Evolutionary conservation across 2,797 vertebrate genomes (phyloP).

Genomic region (Enteromius radiatus): DNA sequence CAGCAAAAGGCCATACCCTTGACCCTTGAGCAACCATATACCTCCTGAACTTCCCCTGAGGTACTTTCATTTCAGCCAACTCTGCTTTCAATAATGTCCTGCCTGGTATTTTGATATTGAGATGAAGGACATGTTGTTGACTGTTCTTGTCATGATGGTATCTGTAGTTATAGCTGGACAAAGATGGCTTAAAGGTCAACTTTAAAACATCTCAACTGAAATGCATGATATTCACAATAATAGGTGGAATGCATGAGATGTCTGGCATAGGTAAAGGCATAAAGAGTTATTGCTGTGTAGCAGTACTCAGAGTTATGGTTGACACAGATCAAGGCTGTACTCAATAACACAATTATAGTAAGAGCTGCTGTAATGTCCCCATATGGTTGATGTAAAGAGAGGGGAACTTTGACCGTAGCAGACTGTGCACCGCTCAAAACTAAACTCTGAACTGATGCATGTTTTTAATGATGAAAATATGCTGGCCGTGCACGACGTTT

Average conservation of each 20-base stretch:
- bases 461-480: constrained; percentile 29
- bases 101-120: constrained; percentile 74
- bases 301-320: constrained; percentile 74
- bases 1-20: constrained; percentile 76
- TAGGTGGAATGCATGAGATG: constrained; percentile 48
- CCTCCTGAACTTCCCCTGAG: constrained; percentile 71
- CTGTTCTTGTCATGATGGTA: constrained; percentile 44
- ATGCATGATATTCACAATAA: constrained; percentile 41
- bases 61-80: constrained; percentile 76
- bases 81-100: constrained; percentile 73
- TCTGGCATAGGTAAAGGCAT: constrained; percentile 68
- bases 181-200: background rate
- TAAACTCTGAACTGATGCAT: constrained; percentile 25
- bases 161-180: background rate
- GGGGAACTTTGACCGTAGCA: constrained; percentile 21
- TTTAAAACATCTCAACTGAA: constrained; percentile 9
- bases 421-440: background rate
- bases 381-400: constrained; percentile 44
- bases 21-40: constrained; percentile 77
- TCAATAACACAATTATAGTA: constrained; percentile 82
- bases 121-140: constrained; percentile 70
- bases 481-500: background rate
- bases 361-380: constrained; percentile 78
- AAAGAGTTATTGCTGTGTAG: constrained; percentile 74
- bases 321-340: constrained; percentile 77